Percentiles rank a stretch among this genome's conserved stretches.
Conservation (phyloP, 2,888 invertebrate genomes). For the Marronus borbonicus region DNA sequence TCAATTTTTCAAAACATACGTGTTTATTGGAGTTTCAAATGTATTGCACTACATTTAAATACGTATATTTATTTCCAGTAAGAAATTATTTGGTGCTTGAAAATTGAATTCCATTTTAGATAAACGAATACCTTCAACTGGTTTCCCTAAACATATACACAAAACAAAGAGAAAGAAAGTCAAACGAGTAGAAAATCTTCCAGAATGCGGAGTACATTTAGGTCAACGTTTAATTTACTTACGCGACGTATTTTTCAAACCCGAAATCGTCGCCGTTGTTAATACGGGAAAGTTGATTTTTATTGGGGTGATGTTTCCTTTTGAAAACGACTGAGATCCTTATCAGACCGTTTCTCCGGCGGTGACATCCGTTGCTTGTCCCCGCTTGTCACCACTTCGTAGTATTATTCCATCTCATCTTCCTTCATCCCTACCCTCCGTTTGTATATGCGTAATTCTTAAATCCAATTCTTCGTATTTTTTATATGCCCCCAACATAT, state of each 20-base stretch:
- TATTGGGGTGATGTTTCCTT: constrained; percentile 51
- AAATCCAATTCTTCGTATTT: constrained; percentile 48
- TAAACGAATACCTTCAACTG: not conserved
- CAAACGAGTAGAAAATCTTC: not conserved
- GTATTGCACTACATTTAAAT: no score
- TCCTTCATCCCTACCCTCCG: constrained; percentile 10
- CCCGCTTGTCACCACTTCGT: constrained; percentile 13
- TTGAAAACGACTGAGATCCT: constrained; percentile 54
- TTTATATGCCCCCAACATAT: constrained; percentile 29
- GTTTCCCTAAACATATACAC: not conserved
- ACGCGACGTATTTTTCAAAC: constrained; percentile 42
- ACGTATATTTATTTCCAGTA: no score
- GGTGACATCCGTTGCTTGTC: constrained; percentile 28
- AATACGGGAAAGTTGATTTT: constrained; percentile 53
- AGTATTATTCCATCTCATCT: constrained; percentile 24
- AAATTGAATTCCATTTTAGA: no score
- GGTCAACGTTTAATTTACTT: constrained; percentile 53
- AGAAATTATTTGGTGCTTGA: no score
- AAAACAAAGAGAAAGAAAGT: constrained; percentile 6
- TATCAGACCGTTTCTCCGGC: constrained; percentile 53
- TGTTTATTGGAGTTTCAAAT: no score
- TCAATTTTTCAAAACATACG: no score
- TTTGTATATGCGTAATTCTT: constrained; percentile 38
- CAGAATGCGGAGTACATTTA: constrained; percentile 26
- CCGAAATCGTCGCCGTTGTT: constrained; percentile 43